A percentile compares a stretch with the other conserved stretches of the same genome.
phyloP scores from a whole-genome alignment of 2,113 vertebrate species.

The Zapornia atra region DNA sequence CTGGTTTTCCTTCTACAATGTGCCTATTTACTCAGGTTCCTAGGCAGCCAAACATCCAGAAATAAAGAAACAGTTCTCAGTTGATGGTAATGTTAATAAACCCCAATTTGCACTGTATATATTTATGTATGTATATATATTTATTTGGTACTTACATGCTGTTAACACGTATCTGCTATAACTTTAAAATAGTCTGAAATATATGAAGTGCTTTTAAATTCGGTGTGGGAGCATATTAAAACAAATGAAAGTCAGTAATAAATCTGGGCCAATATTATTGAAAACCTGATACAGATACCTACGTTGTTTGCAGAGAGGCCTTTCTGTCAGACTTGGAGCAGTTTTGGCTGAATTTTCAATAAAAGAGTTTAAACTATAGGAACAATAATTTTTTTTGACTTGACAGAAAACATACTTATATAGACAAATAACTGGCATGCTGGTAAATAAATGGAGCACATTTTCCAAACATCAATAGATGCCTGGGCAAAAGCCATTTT shows the following conservation, averaged over 20 bases:
- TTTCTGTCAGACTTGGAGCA: background rate
- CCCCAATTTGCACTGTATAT: background rate
- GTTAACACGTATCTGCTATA: background rate
- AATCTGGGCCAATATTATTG: slow-evolving; percentile 22
- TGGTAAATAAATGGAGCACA: slow-evolving; percentile 69
- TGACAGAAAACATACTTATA: slow-evolving; percentile 80
- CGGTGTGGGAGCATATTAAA: slow-evolving; percentile 38
- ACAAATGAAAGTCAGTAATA: slow-evolving; percentile 43
- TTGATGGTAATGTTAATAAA: background rate
- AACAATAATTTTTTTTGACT: slow-evolving; percentile 73
- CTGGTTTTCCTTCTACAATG: background rate
- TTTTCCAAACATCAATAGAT: slow-evolving; percentile 62
- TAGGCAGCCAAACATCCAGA: background rate
- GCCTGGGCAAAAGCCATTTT: slow-evolving; percentile 54
- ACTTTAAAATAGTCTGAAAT: background rate
- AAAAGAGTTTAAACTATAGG: slow-evolving; percentile 35
- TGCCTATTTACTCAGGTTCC: background rate
- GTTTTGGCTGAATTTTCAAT: slow-evolving; percentile 50
- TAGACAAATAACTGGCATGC: slow-evolving; percentile 77
- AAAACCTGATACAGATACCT: slow-evolving; percentile 10
- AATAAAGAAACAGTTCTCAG: background rate
- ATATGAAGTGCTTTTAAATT: slow-evolving; percentile 28
- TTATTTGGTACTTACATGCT: background rate
- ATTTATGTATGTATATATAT: background rate
- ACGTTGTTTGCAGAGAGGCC: background rate